These are phyloP conservation scores for Drosophila mettleri DNA, from an alignment of 2,888 invertebrate genomes.

Conservation along the genomic window DNA sequence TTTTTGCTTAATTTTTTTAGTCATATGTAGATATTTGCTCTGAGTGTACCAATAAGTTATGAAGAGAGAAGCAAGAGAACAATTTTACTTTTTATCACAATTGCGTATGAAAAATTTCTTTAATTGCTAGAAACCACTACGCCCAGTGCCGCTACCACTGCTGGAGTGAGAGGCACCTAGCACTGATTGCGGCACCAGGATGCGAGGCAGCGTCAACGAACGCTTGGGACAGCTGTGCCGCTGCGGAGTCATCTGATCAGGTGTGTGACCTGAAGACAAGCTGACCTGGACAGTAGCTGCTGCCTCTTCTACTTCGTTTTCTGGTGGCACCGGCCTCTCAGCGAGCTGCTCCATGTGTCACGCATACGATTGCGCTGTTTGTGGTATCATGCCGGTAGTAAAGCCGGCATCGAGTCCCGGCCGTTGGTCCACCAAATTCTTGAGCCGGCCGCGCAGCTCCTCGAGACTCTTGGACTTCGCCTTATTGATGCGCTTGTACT, in stretches of 20 bases:
- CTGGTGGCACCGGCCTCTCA: constrained; percentile 15
- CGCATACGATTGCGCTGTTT: constrained; percentile 87
- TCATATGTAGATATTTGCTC: not conserved
- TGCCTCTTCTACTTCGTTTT: not conserved
- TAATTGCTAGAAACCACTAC: constrained; percentile 83
- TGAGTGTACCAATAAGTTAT: not conserved
- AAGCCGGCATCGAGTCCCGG: constrained; percentile 83
- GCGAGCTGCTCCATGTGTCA: constrained; percentile 83
- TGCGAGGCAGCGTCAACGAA: constrained; percentile 79
- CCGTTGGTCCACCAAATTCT: constrained; percentile 94
- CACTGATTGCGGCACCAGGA: constrained; percentile 67
- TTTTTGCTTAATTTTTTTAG: not conserved
- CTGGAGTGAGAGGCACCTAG: constrained; percentile 44
- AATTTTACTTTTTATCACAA: constrained; percentile 83
- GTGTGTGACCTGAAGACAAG: constrained; percentile 33
- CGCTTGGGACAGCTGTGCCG: constrained; percentile 78
- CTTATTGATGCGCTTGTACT: constrained; percentile 95
- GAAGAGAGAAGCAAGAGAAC: constrained; percentile 34
- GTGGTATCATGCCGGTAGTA: constrained; percentile 80
- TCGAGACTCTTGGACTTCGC: constrained; percentile 95
- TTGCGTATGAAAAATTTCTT: constrained; percentile 84
- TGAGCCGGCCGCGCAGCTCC: constrained; percentile 92
- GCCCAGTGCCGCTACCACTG: constrained; percentile 49
- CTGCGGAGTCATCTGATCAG: constrained; percentile 48
- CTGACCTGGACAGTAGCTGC: constrained; percentile 9